phyloP scores from a whole-genome alignment of 1,140 invertebrate genomes.

The Phthorimaea operculella region DNA sequence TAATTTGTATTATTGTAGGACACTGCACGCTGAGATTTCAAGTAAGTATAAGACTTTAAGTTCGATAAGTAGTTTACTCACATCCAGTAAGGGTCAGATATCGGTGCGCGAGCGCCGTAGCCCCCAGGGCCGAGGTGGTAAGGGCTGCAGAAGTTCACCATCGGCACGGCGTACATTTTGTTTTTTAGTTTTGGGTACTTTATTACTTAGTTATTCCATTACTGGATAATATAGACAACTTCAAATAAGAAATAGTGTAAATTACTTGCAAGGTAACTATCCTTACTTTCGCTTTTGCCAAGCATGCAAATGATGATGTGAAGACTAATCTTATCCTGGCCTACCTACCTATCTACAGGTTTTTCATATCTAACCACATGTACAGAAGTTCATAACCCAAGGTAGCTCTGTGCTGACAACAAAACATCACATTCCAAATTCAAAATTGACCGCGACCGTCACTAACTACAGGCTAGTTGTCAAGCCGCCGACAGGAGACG shows the following conservation, averaged over 20 bases:
- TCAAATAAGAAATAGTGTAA: no score
- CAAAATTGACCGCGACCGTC: slow-evolving; percentile 44
- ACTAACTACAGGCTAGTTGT: slow-evolving; percentile 32
- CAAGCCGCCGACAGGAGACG: not conserved
- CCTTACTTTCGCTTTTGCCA: no score
- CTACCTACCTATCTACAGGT: no score
- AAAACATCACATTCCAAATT: slow-evolving; percentile 50
- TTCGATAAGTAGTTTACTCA: slow-evolving; percentile 30
- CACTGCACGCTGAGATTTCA: no score
- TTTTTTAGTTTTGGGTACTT: slow-evolving; percentile 4
- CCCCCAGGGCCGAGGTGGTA: slow-evolving; percentile 32
- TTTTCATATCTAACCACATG: slow-evolving; percentile 1
- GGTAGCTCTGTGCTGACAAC: slow-evolving; percentile 20
- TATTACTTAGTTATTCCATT: not conserved
- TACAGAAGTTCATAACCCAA: slow-evolving; percentile 11
- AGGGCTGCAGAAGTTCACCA: slow-evolving; percentile 44
- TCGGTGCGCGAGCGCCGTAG: slow-evolving; percentile 23
- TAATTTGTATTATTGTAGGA: no score
- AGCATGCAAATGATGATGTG: no score
- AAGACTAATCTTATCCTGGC: no score
- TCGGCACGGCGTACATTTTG: slow-evolving; percentile 50
- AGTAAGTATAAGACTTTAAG: no score
- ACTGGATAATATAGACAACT: not conserved
- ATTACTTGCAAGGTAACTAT: no score
- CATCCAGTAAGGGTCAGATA: slow-evolving; percentile 52